Percentiles rank a stretch among this genome's conserved stretches.
These are phyloP conservation scores for Globicephala melas DNA, from an alignment of 2,113 vertebrate genomes.

Conservation along the genomic window DNA sequence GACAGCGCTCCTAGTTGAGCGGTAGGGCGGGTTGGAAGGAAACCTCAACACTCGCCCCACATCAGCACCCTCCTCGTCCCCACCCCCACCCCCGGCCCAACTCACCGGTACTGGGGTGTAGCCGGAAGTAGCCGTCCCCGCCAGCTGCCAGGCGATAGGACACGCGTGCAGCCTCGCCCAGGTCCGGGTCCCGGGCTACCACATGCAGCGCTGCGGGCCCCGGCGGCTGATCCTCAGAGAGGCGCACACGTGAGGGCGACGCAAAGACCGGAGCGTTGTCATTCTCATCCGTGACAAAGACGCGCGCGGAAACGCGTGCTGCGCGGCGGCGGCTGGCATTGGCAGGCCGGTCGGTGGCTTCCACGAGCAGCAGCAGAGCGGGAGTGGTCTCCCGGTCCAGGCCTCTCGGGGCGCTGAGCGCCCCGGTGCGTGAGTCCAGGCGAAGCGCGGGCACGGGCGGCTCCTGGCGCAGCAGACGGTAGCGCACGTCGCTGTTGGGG, in stretches of 20 bases:
- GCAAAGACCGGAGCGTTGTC: conserved; percentile 90
- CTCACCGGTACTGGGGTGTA: conserved; percentile 92
- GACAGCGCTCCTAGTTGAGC: conserved; percentile 88
- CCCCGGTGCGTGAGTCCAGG: conserved; percentile 87
- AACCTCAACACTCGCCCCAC: not conserved
- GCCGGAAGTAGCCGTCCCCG: conserved; percentile 87
- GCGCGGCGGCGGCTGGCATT: conserved; percentile 87
- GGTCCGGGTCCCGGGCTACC: conserved; percentile 90
- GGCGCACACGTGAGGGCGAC: conserved; percentile 85
- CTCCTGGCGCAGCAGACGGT: conserved; percentile 88
- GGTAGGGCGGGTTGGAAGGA: not conserved
- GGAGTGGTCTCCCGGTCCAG: conserved; percentile 90
- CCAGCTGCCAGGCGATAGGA: conserved; percentile 90
- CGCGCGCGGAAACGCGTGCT: conserved; percentile 87
- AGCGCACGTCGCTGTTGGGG: conserved; percentile 93
- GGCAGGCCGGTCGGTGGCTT: conserved; percentile 88
- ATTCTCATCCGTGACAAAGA: conserved; percentile 94
- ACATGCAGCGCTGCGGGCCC: conserved; percentile 90
- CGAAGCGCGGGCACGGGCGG: conserved; percentile 82
- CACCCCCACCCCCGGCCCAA: accelerated
- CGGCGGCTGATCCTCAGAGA: conserved; percentile 92
- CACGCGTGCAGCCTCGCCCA: conserved; percentile 93
- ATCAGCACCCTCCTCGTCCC: not conserved
- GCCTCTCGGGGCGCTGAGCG: conserved; percentile 84
- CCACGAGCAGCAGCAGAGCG: conserved; percentile 90